These are phyloP conservation scores for Mystacides longicornis DNA, from an alignment of 2,888 invertebrate genomes.

Conservation along the genomic window DNA sequence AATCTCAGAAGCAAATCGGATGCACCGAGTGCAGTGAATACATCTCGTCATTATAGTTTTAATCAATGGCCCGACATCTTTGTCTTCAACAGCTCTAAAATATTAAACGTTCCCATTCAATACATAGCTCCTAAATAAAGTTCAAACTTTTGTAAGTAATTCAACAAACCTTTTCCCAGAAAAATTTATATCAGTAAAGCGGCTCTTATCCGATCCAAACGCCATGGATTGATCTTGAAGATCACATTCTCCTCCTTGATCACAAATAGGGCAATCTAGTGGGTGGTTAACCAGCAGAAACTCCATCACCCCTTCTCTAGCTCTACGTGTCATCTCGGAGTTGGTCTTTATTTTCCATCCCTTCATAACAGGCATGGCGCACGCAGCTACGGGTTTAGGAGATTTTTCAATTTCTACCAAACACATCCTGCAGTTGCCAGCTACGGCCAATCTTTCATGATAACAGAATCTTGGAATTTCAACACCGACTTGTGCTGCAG, in stretches of 20 bases:
- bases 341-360: conserved; percentile 99
- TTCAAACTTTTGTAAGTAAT: too few species aligned
- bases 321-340: conserved; percentile 80
- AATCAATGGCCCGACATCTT: conserved; percentile 95
- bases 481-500: conserved; percentile 88
- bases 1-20: conserved; percentile 97
- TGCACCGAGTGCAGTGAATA: conserved; percentile 97
- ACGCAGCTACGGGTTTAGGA: conserved; percentile 96
- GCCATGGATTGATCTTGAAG: conserved; percentile 99
- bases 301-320: conserved; percentile 89
- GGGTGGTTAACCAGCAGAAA: conserved; percentile 98
- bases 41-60: conserved; percentile 99
- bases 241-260: conserved; percentile 93
- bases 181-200: conserved; percentile 88
- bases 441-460: conserved; percentile 95
- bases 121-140: background rate
- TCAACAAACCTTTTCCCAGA: conserved; percentile 74
- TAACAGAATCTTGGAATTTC: conserved; percentile 99
- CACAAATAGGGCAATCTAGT: conserved; percentile 98
- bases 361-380: conserved; percentile 99
- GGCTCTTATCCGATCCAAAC: conserved; percentile 89
- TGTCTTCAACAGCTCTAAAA: conserved; percentile 92
- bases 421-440: conserved; percentile 99
- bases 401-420: conserved; percentile 98
- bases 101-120: background rate